Evolutionary conservation across 53 echinoderm and acorn worm genomes (phyloP).

Genomic region (Arbacia lixula): DNA sequence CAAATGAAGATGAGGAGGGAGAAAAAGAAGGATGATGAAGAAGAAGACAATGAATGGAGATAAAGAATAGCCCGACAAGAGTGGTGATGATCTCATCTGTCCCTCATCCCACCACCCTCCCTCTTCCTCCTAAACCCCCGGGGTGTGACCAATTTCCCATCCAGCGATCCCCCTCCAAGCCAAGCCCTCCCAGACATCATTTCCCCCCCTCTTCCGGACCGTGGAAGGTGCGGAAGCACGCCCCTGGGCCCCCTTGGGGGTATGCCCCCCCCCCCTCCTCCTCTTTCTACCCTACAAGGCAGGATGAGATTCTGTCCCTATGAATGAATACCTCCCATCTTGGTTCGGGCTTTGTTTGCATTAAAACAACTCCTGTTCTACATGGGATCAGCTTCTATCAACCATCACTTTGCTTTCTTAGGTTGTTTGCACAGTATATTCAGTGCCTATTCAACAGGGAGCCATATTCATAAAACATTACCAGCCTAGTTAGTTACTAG

Average conservation of each 20-base stretch:
- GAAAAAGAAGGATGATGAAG: too few relatives aligned
- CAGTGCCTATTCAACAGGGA: too few relatives aligned
- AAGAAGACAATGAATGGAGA: neutral
- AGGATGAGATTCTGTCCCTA: too few relatives aligned
- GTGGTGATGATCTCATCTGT: neutral
- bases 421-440: too few relatives aligned
- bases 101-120: neutral
- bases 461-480: too few relatives aligned
- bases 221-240: constrained; percentile 3
- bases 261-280: neutral
- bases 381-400: too few relatives aligned
- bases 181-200: constrained; percentile 10
- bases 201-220: constrained; percentile 17
- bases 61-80: neutral
- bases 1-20: neutral
- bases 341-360: too few relatives aligned
- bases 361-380: too few relatives aligned
- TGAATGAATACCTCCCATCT: too few relatives aligned
- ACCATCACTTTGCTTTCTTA: too few relatives aligned
- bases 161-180: neutral
- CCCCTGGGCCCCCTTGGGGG: constrained; percentile 1
- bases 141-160: constrained; percentile 37
- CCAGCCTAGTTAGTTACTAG: too few relatives aligned
- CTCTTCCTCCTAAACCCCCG: neutral
- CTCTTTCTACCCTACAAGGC: neutral